phyloP scores from a whole-genome alignment of 2,888 invertebrate species.

The Microdon myrmicae region DNA sequence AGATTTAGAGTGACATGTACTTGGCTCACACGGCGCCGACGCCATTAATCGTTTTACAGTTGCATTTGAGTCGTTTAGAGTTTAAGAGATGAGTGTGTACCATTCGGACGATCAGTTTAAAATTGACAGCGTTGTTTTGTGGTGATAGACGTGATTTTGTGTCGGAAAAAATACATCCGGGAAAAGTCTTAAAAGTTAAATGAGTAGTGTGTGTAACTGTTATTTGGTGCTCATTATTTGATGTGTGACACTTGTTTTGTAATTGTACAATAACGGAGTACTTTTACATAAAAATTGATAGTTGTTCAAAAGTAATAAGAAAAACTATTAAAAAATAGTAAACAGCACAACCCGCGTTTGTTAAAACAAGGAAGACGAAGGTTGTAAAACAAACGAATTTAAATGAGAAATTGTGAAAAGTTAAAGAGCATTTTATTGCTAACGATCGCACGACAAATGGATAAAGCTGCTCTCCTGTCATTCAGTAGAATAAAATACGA shows the following conservation, averaged over 20 bases:
- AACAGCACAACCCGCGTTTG: too few species aligned
- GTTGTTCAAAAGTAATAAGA: slow-evolving; percentile 10
- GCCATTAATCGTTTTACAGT: too few species aligned
- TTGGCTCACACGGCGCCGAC: too few species aligned
- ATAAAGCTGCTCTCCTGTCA: slow-evolving; percentile 45
- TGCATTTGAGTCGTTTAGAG: slow-evolving; percentile 10
- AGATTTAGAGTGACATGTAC: too few species aligned
- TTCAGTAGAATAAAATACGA: slow-evolving; percentile 46
- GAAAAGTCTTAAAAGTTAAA: too few species aligned
- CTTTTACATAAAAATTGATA: slow-evolving; percentile 25
- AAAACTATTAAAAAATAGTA: too few species aligned
- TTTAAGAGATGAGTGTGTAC: slow-evolving; percentile 43
- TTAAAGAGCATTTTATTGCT: slow-evolving; percentile 39
- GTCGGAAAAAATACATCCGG: slow-evolving; percentile 25
- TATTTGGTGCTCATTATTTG: slow-evolving; percentile 7
- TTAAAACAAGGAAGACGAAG: too few species aligned
- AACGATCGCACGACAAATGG: slow-evolving; percentile 50
- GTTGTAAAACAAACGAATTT: slow-evolving; percentile 29
- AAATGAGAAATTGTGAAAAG: slow-evolving; percentile 45
- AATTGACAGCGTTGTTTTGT: slow-evolving; percentile 30
- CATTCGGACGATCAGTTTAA: slow-evolving; percentile 38
- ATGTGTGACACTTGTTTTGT: slow-evolving; percentile 26
- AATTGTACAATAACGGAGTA: slow-evolving; percentile 39
- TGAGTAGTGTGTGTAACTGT: too few species aligned
- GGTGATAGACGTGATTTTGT: slow-evolving; percentile 10